phyloP scores from a whole-genome alignment of 2,888 invertebrate species.

The Sinelater perroti region DNA sequence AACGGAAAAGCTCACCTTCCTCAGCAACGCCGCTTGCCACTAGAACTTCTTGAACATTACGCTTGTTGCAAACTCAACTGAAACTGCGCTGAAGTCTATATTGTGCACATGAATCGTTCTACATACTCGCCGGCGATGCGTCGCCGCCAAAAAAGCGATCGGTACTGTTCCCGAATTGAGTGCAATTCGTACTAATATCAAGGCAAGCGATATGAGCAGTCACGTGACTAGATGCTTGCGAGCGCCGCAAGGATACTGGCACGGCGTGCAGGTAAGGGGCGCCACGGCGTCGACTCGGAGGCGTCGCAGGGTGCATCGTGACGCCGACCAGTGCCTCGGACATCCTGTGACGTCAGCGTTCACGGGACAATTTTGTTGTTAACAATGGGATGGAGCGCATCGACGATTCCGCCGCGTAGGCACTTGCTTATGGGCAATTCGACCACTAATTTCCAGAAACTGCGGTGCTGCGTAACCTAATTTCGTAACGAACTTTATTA shows the following conservation, averaged over 20 bases:
- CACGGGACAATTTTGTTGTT: slow-evolving; percentile 9
- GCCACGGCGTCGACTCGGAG: slow-evolving; percentile 34
- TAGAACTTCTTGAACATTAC: neutral
- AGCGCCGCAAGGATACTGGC: slow-evolving; percentile 25
- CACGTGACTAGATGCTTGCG: slow-evolving; percentile 20
- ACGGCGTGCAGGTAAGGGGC: slow-evolving; percentile 29
- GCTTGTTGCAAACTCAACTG: neutral
- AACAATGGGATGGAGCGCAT: slow-evolving; percentile 19
- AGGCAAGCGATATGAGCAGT: slow-evolving; percentile 2
- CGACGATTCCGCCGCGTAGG: too few species aligned
- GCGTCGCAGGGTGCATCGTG: slow-evolving; percentile 32
- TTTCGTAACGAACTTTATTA: too few species aligned
- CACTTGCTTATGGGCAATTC: too few species aligned
- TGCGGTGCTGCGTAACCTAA: too few species aligned
- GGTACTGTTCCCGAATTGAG: too few species aligned
- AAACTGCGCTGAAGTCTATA: too few species aligned
- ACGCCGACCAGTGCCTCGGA: slow-evolving; percentile 32
- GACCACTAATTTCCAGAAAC: too few species aligned
- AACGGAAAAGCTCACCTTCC: slow-evolving; percentile 9
- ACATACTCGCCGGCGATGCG: too few species aligned
- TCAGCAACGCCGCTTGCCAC: neutral
- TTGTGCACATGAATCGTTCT: too few species aligned
- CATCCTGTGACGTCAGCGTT: slow-evolving; percentile 20
- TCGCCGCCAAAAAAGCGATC: too few species aligned
- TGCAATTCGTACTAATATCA: neutral